phyloP scores from a whole-genome alignment of 2,797 vertebrate genomes.

The Peromyscus aztecus region DNA sequence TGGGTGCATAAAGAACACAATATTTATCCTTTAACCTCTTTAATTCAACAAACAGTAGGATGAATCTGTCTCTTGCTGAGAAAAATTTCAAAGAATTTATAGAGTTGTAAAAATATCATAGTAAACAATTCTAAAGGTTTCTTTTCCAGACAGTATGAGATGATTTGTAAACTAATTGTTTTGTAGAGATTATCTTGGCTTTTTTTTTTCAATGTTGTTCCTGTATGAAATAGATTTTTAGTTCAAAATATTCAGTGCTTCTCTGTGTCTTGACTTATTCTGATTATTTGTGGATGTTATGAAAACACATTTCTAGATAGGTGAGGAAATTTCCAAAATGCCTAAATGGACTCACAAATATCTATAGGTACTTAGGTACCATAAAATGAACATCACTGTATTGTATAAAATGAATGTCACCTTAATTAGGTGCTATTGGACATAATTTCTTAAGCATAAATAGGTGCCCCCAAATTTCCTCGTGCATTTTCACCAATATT shows the following conservation, averaged over 20 bases:
- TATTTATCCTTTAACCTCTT: conserved; percentile 82
- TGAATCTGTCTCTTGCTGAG: conserved; percentile 79
- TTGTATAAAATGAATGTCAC: conserved; percentile 10
- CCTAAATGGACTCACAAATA: conserved; percentile 76
- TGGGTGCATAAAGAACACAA: conserved; percentile 73
- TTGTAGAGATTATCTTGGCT: conserved; percentile 74
- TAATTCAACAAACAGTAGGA: conserved; percentile 83
- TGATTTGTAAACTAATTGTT: conserved; percentile 84
- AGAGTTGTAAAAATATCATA: conserved; percentile 82
- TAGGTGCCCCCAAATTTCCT: background rate
- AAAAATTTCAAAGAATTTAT: conserved; percentile 74
- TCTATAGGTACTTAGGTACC: conserved; percentile 58
- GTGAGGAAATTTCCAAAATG: conserved; percentile 72
- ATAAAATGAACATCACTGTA: conserved; percentile 69
- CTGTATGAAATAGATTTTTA: conserved; percentile 84
- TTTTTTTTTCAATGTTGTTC: conserved; percentile 55
- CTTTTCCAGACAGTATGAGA: conserved; percentile 78
- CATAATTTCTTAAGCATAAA: conserved; percentile 69
- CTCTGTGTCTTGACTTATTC: conserved; percentile 61
- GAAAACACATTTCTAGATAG: conserved; percentile 61
- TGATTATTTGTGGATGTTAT: conserved; percentile 79
- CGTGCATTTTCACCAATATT: background rate
- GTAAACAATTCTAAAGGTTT: conserved; percentile 80
- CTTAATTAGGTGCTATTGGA: conserved; percentile 60
- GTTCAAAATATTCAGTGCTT: conserved; percentile 69